Base-by-base conservation (phyloP, 2,888 invertebrate species). In the Macrophya alboannulata region DNA sequence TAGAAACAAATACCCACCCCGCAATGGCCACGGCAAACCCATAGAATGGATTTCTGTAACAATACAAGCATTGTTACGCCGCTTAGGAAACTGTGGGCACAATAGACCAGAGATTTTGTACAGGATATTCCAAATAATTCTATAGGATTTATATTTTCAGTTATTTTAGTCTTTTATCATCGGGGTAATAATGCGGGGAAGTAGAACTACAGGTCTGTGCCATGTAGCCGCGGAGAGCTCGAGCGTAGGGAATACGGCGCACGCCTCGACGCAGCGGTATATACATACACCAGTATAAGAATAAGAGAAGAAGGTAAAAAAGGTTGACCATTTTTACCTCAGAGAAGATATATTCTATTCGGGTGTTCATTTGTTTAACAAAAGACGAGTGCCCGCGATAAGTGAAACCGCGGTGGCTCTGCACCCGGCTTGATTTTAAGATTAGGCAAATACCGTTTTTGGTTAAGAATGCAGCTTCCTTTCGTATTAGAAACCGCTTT, bases 21-120 rank as follows among this genome's bases (percentile, higher is more conserved):
- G 45, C 76, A 31, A 55, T 59, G 87, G 86, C 82, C 87, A 86
- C 85, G 85, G 88, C 86, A 15, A 81, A 62, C 10, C 43, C 62
- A 85, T 87, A 87, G 85, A 83, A 86, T 86, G 87, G 87, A 88
- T 89, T 88, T 89, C 87, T 86, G 86, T 88, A 87, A 90, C 88
- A 89, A 89, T 88, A 43, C 83, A 21, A 68, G 43, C 87, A 89
- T 90, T 91, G 90, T 91, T 89, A 88, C 86, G 79, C 85, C 86
- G 86, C 87, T 89, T 88, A 86, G 84, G 88, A 88, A 88, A 86
- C 87, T 86, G 87, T 87, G 84, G 87, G 45, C 85, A 89, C 88
- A 88, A 88, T 88, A 85, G 87, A 86, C 82, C 74, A 51, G 12
- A 74, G 55, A 62, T 86, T 51, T 84, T 87, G 87, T 86, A 87